Conservation (phyloP, 2,113 vertebrate genomes). For the Rhegmatorhina hoffmannsi region DNA sequence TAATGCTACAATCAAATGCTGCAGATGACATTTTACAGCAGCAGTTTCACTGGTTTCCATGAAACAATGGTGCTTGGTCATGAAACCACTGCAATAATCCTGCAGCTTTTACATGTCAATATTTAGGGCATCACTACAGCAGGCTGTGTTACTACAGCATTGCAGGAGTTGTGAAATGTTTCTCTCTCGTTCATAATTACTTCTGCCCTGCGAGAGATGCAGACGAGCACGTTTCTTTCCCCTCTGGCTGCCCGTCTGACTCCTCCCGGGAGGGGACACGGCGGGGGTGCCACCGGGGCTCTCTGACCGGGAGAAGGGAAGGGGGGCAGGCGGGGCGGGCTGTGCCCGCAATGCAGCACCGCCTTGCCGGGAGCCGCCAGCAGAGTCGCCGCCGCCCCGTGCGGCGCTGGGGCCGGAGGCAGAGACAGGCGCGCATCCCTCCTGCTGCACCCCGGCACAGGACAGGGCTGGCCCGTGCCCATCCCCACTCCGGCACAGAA, state of each 20-base stretch:
- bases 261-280: background rate
- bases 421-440: background rate
- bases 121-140: background rate
- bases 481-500: no score
- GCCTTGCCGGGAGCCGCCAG: background rate
- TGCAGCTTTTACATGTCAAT: background rate
- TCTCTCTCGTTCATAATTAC: background rate
- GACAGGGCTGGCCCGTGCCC: no score
- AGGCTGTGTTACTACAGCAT: background rate
- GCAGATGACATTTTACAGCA: background rate
- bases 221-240: accelerated
- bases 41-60: background rate
- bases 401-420: background rate
- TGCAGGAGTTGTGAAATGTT: background rate
- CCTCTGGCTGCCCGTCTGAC: accelerated
- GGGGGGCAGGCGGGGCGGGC: background rate
- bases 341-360: conserved; percentile 40
- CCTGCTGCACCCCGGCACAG: background rate
- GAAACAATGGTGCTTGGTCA: background rate
- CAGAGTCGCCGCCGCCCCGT: background rate
- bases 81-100: conserved; percentile 20
- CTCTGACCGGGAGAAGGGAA: no score
- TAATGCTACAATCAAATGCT: background rate
- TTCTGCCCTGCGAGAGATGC: background rate
- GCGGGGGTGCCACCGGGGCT: background rate